phyloP scores from a whole-genome alignment of 1,140 invertebrate genomes.

The Hycleus phaleratus region DNA sequence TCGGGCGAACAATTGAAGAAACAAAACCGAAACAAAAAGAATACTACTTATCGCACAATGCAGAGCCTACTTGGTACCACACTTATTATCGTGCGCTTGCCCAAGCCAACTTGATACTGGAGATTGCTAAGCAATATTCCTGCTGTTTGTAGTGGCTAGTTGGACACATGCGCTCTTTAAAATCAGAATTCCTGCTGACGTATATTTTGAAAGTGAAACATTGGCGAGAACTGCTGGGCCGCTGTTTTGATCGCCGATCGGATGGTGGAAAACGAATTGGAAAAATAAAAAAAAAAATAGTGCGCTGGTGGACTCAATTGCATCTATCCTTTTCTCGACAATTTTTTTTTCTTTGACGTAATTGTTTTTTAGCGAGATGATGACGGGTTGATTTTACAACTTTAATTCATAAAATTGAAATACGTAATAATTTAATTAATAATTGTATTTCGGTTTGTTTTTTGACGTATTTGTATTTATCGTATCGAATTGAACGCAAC shows the following conservation, averaged over 20 bases:
- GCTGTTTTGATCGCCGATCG: no score
- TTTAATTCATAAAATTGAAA: no score
- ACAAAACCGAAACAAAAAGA: no score
- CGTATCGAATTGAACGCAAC: not conserved
- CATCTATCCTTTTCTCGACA: no score
- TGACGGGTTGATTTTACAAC: no score
- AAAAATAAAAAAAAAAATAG: no score
- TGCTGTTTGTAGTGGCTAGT: conserved; percentile 32
- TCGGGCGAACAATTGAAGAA: no score
- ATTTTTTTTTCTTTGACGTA: no score
- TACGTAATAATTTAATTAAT: no score
- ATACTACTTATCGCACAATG: not conserved
- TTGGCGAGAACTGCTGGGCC: conserved; percentile 10
- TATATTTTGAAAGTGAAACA: conserved; percentile 40
- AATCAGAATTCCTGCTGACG: conserved; percentile 23
- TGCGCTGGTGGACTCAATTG: no score
- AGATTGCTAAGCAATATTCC: conserved; percentile 33
- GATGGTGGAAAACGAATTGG: no score
- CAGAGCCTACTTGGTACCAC: conserved; percentile 38
- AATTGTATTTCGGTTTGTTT: not conserved
- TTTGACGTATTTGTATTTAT: conserved; percentile 11
- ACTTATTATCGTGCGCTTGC: conserved; percentile 37
- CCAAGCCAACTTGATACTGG: conserved; percentile 40
- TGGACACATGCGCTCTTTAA: conserved; percentile 28
- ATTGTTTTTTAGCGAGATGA: no score